Conservation (phyloP, 2,797 vertebrate species). For the Falco naumanni region DNA sequence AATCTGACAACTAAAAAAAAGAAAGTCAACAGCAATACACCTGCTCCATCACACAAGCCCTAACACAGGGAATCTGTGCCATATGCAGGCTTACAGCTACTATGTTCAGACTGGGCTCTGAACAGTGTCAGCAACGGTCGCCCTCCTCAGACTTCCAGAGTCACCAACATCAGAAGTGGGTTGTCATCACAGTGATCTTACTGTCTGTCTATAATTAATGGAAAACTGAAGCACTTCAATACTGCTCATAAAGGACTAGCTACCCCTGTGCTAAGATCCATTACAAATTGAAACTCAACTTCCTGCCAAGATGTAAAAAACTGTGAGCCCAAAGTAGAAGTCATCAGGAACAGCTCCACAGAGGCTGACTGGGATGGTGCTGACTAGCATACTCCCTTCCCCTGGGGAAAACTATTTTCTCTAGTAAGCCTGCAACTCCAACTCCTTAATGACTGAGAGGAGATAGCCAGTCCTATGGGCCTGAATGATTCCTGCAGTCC, state of each 20-base stretch:
- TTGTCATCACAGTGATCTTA: background rate
- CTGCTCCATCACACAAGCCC: background rate
- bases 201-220: background rate
- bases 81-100: background rate
- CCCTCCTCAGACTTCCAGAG: background rate
- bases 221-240: background rate
- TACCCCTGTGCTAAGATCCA: background rate
- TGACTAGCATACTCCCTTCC: background rate
- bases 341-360: background rate
- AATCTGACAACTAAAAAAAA: background rate
- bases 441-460: background rate
- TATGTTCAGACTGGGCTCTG: background rate
- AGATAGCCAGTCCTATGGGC: background rate
- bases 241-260: background rate
- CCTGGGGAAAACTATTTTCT: background rate
- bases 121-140: background rate
- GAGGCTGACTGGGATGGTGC: background rate
- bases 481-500: background rate
- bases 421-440: constrained; percentile 42
- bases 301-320: background rate
- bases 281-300: background rate
- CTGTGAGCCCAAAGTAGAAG: background rate
- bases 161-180: background rate
- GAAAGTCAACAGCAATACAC: background rate
- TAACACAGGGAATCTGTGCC: background rate